Percentiles rank a stretch among this genome's conserved stretches.
Evolutionary conservation across 2,113 vertebrate genomes (phyloP).

Genomic region (Rutilus rutilus): DNA sequence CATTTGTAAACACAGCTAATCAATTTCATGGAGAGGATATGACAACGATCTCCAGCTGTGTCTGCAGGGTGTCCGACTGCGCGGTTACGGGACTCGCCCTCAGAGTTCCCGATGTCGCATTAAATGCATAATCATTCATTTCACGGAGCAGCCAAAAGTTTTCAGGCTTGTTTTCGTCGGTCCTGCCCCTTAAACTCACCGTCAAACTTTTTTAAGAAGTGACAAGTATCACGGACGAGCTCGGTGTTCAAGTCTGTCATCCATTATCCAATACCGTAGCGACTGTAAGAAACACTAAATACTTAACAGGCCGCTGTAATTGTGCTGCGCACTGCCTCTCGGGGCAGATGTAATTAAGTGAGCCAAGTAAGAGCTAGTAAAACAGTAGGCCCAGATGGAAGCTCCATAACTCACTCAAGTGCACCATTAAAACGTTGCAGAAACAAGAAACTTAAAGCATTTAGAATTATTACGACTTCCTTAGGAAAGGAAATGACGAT

Average conservation of each 20-base stretch:
- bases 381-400: conserved; percentile 60
- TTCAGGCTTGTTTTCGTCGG: not conserved
- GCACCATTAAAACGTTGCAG: conserved; percentile 54
- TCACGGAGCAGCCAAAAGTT: not conserved
- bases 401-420: conserved; percentile 57
- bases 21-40: conserved; percentile 40
- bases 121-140: conserved; percentile 30
- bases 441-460: conserved; percentile 57
- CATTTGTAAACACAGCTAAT: conserved; percentile 38
- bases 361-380: conserved; percentile 61
- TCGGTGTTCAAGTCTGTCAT: conserved; percentile 49
- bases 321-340: conserved; percentile 44
- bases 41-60: conserved; percentile 10
- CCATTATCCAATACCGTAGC: conserved; percentile 46
- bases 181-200: conserved; percentile 20
- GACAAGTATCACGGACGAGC: conserved; percentile 28
- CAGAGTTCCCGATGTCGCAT: conserved; percentile 12
- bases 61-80: not conserved
- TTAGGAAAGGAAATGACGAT: conserved; percentile 55
- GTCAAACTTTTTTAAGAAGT: conserved; percentile 41
- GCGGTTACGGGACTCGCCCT: not conserved
- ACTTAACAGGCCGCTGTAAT: conserved; percentile 50
- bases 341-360: conserved; percentile 60
- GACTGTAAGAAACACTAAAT: conserved; percentile 58
- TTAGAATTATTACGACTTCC: conserved; percentile 53